Conservation (phyloP, 2,797 vertebrate genomes). For the Ptychobarbus kaznakovi region DNA sequence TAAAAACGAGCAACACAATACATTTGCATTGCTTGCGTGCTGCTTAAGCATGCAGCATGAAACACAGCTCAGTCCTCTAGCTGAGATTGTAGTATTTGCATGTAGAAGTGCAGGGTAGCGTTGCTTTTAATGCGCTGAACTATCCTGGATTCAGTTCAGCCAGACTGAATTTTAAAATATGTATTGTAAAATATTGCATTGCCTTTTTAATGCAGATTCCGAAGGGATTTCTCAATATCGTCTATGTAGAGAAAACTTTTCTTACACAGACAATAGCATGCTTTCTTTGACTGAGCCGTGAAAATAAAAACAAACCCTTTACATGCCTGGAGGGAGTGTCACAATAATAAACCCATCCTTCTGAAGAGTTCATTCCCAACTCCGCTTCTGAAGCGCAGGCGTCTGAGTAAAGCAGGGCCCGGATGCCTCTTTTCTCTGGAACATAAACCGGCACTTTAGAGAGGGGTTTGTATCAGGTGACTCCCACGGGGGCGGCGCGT, state of each 20-base stretch:
- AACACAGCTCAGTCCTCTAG: not conserved
- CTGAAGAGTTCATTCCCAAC: constrained; percentile 11
- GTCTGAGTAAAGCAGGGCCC: not conserved
- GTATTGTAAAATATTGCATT: not conserved
- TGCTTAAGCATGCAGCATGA: not conserved
- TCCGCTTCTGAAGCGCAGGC: not conserved
- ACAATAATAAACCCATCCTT: constrained; percentile 30
- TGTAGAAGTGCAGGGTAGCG: not conserved
- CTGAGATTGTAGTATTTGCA: not conserved
- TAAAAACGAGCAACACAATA: not conserved
- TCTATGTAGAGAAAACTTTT: not conserved
- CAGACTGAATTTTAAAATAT: too few species aligned
- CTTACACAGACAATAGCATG: not conserved
- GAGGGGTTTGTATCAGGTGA: constrained; percentile 31
- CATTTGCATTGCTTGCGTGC: not conserved
- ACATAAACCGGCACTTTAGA: constrained; percentile 19
- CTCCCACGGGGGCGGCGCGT: constrained; percentile 17
- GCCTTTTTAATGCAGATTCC: not conserved
- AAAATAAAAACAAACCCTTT: constrained; percentile 33
- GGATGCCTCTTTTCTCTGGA: not conserved
- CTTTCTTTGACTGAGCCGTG: constrained; percentile 2
- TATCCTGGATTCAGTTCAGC: not conserved
- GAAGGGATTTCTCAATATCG: constrained; percentile 12
- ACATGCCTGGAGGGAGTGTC: constrained; percentile 11
- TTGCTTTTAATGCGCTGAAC: not conserved